Evolutionary conservation across 2,888 invertebrate genomes (phyloP), one percentile per base, ranked within the genome.

Genomic region (Allophyes oxyacanthae): DNA sequence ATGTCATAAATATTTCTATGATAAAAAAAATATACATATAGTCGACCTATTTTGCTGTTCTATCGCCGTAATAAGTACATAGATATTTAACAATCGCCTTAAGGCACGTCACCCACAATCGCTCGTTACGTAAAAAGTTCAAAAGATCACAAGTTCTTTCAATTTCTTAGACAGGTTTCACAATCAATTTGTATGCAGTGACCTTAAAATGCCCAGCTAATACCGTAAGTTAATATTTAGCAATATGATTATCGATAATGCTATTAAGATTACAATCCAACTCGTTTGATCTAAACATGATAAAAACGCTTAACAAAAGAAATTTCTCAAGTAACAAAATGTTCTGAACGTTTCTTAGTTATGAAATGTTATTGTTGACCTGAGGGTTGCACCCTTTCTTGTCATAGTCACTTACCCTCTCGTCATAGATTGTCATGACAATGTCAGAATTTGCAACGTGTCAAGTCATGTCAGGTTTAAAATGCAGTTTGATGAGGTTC

Each of bases 401-500:
- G 63, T 61, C 50, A 20, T 20, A 20, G 36, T 38, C 44, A 45
- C 36, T 38, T 48, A 81, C 84, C 85, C 84, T 78, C 62, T 52
- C 61, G 64, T 72, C 58, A 58, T 58, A 48, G 68, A 63, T 46
- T 70, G 71, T 74, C 70, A 72, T 71, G 78, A 85, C 85, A 88
- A 86, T 83, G 73, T 75, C 57, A 74, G 65, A 82, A 82, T 82
- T 87, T 84, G 86, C 84, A 84, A 79, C 72, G 68, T 77, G 76
- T 78, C 83, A 79, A 75, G 86, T 83, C 85, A 78, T 67, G 83
- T 79, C 87, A 85, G 67, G 75, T 77, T 57, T 72, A 75, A 83
- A 87, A 86, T 86, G 84, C 83, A 83, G 65, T 82, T 86, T 86
- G 86, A 88, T 87, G 82, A 82, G 72, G 68, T 70, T 70, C 54